Conservation (phyloP, 2,888 invertebrate genomes). For the Clepsis dumicolana region DNA sequence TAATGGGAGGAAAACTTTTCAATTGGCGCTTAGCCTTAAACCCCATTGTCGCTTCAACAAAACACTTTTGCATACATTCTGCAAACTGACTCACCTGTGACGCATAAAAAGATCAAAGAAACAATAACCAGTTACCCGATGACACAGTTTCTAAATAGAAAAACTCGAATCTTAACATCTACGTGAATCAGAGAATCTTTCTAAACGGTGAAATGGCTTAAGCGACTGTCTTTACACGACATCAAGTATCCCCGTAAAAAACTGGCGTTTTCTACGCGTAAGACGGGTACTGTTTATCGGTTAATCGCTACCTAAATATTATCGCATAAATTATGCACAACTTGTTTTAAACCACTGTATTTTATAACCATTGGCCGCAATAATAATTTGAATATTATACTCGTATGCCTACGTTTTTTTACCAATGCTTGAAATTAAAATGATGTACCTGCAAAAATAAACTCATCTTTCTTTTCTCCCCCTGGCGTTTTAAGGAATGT, state of each 20-base stretch:
- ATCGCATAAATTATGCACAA: background rate
- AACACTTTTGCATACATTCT: constrained; percentile 12
- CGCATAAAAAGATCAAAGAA: constrained; percentile 27
- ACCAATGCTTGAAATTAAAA: no score
- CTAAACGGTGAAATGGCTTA: constrained; percentile 5
- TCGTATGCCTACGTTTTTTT: no score
- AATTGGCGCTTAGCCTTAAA: background rate
- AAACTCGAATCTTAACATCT: constrained; percentile 24
- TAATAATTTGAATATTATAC: background rate
- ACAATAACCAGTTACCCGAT: constrained; percentile 36
- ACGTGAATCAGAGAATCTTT: constrained; percentile 34
- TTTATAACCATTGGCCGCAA: background rate
- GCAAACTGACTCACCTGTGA: constrained; percentile 31
- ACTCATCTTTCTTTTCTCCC: no score
- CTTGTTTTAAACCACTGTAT: background rate
- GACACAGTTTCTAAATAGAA: constrained; percentile 35
- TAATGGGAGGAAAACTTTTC: background rate
- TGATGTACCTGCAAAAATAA: no score
- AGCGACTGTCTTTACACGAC: background rate
- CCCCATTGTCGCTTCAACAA: constrained; percentile 17
- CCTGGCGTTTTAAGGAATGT: no score
- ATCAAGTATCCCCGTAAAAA: background rate
- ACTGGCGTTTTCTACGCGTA: background rate
- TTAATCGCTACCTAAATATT: background rate
- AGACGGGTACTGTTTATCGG: background rate